These are phyloP conservation scores for Halictus rubicundus DNA, from an alignment of 1,140 invertebrate genomes.

Conservation along the genomic window DNA sequence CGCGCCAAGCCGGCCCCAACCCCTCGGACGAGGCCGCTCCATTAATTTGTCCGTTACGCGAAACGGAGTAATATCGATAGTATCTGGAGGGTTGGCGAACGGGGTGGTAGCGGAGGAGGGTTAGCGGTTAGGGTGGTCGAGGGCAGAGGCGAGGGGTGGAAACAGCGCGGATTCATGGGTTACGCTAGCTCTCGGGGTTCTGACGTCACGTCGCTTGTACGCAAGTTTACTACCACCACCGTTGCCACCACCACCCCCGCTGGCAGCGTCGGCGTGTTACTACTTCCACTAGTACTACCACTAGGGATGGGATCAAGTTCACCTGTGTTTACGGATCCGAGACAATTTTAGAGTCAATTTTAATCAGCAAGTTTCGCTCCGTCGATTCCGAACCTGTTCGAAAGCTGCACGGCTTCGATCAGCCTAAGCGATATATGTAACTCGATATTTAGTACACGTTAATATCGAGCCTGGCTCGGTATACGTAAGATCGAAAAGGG, in stretches of 20 bases:
- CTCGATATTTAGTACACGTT: no score
- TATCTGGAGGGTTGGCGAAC: slow-evolving; percentile 18
- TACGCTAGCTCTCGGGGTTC: slow-evolving; percentile 37
- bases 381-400: no score
- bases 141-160: not conserved
- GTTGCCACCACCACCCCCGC: not conserved
- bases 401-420: no score
- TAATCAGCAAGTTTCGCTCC: no score
- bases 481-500: no score
- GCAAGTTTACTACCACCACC: slow-evolving; percentile 44
- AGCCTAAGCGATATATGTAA: no score
- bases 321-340: no score
- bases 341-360: no score
- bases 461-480: no score
- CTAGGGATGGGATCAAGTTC: no score
- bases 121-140: slow-evolving; percentile 25
- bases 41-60: slow-evolving; percentile 47
- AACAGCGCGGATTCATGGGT: slow-evolving; percentile 51
- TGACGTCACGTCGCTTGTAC: slow-evolving; percentile 53
- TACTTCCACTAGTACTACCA: not conserved
- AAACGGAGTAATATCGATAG: slow-evolving; percentile 46
- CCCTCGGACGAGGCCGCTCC: slow-evolving; percentile 10
- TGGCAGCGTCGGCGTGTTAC: not conserved
- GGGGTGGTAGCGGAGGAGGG: slow-evolving; percentile 14
- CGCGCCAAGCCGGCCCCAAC: not conserved